Percentiles rank a stretch among this genome's conserved stretches.
Conservation (phyloP, 2,797 vertebrate genomes). For the Epinephelus coioides region DNA sequence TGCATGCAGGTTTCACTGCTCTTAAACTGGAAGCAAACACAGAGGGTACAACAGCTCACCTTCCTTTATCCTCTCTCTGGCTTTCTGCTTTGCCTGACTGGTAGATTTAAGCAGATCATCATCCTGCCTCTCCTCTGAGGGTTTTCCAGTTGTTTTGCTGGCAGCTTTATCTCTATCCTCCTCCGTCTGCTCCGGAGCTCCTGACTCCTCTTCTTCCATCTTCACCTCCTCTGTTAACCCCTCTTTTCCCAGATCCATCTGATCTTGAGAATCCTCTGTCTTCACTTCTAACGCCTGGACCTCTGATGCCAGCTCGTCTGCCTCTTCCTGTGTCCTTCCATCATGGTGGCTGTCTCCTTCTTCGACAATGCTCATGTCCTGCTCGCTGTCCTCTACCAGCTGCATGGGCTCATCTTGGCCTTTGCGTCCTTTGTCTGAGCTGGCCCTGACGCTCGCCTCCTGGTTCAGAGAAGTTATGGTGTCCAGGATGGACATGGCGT, state of each 20-base stretch:
- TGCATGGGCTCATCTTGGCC: conserved; percentile 85
- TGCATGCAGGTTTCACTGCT: not conserved
- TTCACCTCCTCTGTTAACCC: conserved; percentile 69
- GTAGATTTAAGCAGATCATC: conserved; percentile 81
- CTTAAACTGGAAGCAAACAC: not conserved
- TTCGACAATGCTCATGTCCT: conserved; percentile 69
- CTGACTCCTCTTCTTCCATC: conserved; percentile 83
- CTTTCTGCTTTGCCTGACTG: conserved; percentile 87
- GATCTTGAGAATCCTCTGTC: conserved; percentile 80
- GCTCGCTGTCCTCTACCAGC: conserved; percentile 78
- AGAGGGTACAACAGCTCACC: conserved; percentile 79
- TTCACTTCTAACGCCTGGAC: conserved; percentile 76
- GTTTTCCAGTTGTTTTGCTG: conserved; percentile 82
- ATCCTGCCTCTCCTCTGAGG: conserved; percentile 89
- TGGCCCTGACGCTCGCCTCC: conserved; percentile 89
- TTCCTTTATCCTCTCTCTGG: conserved; percentile 90
- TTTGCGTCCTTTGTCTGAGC: conserved; percentile 81
- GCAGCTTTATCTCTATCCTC: conserved; percentile 85
- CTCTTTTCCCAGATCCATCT: conserved; percentile 68
- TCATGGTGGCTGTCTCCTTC: conserved; percentile 86
- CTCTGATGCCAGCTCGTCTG: conserved; percentile 74
- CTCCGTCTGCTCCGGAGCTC: conserved; percentile 74
- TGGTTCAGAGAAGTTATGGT: conserved; percentile 94
- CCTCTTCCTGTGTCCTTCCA: conserved; percentile 58
- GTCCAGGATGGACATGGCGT: conserved; percentile 95